Conservation (phyloP, 1,140 invertebrate genomes). For the Coptotermes formosanus region DNA sequence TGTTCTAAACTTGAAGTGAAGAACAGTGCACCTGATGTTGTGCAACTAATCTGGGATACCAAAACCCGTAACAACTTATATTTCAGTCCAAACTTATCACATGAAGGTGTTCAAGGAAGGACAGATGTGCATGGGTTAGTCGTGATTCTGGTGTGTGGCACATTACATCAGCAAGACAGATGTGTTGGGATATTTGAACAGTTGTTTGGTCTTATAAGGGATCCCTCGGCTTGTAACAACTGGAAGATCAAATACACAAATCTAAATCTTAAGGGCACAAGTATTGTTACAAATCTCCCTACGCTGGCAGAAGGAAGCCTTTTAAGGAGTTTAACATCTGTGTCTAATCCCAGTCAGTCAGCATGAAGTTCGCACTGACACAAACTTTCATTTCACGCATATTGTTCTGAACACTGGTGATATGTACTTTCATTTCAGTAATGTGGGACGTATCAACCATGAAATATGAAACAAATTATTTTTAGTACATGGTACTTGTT, state of each 20-base stretch:
- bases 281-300: not conserved
- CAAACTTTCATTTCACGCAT: too few species aligned
- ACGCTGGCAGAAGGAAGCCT: not conserved
- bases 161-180: slow-evolving; percentile 51
- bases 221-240: slow-evolving; percentile 58
- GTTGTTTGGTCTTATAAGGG: slow-evolving; percentile 57
- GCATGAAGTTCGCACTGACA: too few species aligned
- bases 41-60: slow-evolving; percentile 45
- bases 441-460: too few species aligned
- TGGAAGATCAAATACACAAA: slow-evolving; percentile 59
- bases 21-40: slow-evolving; percentile 41
- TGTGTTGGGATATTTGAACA: slow-evolving; percentile 65
- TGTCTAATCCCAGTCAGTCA: not conserved
- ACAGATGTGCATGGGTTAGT: slow-evolving; percentile 61
- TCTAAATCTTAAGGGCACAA: slow-evolving; percentile 32
- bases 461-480: too few species aligned
- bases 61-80: slow-evolving; percentile 50
- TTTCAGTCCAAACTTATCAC: slow-evolving; percentile 60
- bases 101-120: slow-evolving; percentile 54
- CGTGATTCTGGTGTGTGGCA: slow-evolving; percentile 59
- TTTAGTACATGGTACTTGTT: too few species aligned
- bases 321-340: not conserved
- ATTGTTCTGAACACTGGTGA: too few species aligned
- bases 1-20: slow-evolving; percentile 39
- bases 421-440: too few species aligned